phyloP scores from a whole-genome alignment of 2,113 vertebrate genomes.

The Oreotrochilus melanogaster region DNA sequence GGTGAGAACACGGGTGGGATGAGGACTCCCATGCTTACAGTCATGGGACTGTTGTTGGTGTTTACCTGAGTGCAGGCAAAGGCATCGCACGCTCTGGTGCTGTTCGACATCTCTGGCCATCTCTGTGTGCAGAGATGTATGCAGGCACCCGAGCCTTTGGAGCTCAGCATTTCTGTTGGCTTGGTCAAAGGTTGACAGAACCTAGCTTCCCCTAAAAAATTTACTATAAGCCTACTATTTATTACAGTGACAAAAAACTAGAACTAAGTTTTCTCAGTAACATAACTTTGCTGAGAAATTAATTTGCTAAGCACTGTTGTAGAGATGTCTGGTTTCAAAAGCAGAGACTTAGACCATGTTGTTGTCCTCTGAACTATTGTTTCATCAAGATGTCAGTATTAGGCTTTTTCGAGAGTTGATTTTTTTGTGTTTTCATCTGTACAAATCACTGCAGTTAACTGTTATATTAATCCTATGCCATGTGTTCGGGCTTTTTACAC shows the following conservation, averaged over 20 bases:
- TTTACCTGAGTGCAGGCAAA: not conserved
- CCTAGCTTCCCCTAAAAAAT: not conserved
- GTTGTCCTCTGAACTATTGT: not conserved
- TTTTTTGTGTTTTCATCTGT: not conserved
- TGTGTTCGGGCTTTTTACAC: not conserved
- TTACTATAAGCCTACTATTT: not conserved
- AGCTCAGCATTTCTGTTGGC: not conserved
- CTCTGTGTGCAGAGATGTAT: not conserved
- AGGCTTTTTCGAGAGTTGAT: not conserved
- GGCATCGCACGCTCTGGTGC: not conserved
- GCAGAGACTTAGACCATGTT: not conserved
- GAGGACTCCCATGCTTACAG: not conserved
- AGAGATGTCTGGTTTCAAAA: not conserved
- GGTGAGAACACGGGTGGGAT: not conserved
- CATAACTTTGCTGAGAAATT: not conserved
- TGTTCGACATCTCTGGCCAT: not conserved
- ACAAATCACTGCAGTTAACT: not conserved
- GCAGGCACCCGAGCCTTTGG: too few species aligned
- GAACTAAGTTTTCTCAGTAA: not conserved
- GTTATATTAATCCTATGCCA: not conserved
- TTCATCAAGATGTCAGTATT: not conserved
- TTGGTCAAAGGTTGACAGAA: not conserved
- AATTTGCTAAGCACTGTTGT: not conserved
- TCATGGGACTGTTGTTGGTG: not conserved
- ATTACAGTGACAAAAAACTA: not conserved